phyloP scores from a whole-genome alignment of 2,888 invertebrate genomes.

The Chloroclystis v-ata region DNA sequence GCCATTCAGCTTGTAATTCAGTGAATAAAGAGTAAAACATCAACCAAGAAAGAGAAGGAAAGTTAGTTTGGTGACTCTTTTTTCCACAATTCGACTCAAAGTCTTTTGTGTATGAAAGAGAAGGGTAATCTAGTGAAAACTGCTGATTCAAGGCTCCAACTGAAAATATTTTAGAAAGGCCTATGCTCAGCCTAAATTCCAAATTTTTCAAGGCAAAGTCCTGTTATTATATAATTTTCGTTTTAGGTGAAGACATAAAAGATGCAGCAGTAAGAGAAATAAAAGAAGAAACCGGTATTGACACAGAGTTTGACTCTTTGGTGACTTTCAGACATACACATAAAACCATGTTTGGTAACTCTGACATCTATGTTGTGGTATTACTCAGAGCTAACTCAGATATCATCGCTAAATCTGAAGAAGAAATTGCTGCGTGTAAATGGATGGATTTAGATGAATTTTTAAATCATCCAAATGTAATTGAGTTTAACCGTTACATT shows the following conservation, averaged over 20 bases:
- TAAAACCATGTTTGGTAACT: slow-evolving; percentile 86
- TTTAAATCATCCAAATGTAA: slow-evolving; percentile 83
- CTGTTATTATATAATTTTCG: background rate
- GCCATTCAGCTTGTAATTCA: no score
- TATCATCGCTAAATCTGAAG: slow-evolving; percentile 82
- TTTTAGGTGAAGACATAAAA: slow-evolving; percentile 87
- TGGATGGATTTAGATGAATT: slow-evolving; percentile 92
- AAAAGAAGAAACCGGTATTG: slow-evolving; percentile 92
- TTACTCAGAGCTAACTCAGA: slow-evolving; percentile 81
- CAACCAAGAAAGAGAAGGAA: no score
- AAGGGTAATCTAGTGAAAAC: no score
- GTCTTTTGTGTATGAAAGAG: no score
- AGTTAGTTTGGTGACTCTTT: no score
- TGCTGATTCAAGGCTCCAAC: no score
- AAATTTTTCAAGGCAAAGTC: background rate
- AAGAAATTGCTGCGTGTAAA: slow-evolving; percentile 86
- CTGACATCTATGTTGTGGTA: slow-evolving; percentile 91
- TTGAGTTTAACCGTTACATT: slow-evolving; percentile 83
- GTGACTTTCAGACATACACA: slow-evolving; percentile 89
- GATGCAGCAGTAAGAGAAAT: slow-evolving; percentile 92
- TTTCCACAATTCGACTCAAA: no score
- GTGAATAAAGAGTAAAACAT: no score
- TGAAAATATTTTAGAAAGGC: no score
- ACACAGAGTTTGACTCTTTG: slow-evolving; percentile 85
- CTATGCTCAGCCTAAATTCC: no score